Base-by-base conservation (phyloP, 2,113 vertebrate genomes). In the Xenopus tropicalis region DNA sequence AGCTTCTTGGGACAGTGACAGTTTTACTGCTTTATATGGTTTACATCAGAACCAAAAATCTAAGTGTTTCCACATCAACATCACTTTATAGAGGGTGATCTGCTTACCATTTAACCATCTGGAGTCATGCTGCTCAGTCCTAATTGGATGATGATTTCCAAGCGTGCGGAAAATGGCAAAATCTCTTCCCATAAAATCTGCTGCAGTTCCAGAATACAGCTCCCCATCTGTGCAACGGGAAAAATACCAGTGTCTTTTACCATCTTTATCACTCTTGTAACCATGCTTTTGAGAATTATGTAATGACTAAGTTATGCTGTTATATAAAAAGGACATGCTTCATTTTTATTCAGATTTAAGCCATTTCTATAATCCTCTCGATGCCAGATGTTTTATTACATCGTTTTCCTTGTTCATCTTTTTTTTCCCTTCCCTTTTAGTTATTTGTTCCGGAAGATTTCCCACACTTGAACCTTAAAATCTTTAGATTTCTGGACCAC, bases 181-280 rank as follows among this genome's bases (percentile, higher is more conserved):
- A 80, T 99, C 97, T 79, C 97, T 87, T 70, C 97, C 96, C 97
- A 99, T 99, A 84, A 99, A 99, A 85, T 99, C 97, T 57, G 97
- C 97, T 2, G 97, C 95, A 6, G 97, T 99, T 70, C 97, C 96
- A 13, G 97, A 94, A 77, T 99, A 99, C 74, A 99, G 80, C 46
- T 99, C 97, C 57, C 95, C 96, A 86, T 98, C 97, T 98, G 84
- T 48, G 67, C 82, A 46, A 79, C 54, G 71, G 82, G 13, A 65
- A 77, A 76, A 81, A 70, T 54, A 46, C 65, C 59, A 62, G 42
- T 69, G 59, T 56, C 20, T 61, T 62, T 63, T 29, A 61, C 48
- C 48, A 56, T 20, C 25, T 23, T 21, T 44, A 52, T 63, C 46
- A 69, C 52, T 63, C 25, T 43, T 76, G n/a, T 42, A 69, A 12